Percentiles rank a stretch among this genome's conserved stretches.
These are phyloP conservation scores for Cephus cinctus DNA, from an alignment of 1,140 invertebrate genomes.

Conservation along the genomic window DNA sequence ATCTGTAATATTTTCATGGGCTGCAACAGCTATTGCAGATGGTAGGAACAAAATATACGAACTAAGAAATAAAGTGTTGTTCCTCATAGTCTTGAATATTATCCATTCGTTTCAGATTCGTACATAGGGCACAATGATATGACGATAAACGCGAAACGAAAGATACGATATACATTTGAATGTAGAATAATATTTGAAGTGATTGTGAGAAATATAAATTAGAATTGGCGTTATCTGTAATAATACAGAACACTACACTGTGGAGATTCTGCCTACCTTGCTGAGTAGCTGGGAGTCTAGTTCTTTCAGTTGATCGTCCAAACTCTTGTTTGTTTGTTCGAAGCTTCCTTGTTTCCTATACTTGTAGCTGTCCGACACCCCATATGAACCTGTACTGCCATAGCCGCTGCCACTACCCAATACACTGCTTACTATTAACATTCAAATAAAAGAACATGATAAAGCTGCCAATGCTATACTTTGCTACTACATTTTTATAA, in stretches of 20 bases:
- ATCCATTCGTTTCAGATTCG: too few species aligned
- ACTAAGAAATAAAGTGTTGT: conserved; percentile 18
- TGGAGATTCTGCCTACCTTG: conserved; percentile 63
- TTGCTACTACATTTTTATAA: conserved; percentile 6
- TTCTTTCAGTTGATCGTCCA: conserved; percentile 81
- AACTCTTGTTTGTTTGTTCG: conserved; percentile 72
- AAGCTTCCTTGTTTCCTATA: conserved; percentile 66
- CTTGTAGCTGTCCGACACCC: conserved; percentile 60
- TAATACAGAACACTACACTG: conserved; percentile 25
- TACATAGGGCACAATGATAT: too few species aligned
- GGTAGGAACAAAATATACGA: conserved; percentile 20
- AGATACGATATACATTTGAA: too few species aligned
- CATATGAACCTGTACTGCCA: conserved; percentile 62
- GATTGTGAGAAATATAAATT: too few species aligned
- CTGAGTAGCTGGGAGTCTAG: conserved; percentile 72
- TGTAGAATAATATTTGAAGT: too few species aligned
- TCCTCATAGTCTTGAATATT: too few species aligned
- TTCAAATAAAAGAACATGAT: conserved; percentile 18
- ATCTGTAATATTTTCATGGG: conserved; percentile 42
- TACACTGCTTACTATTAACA: conserved; percentile 58
- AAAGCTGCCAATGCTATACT: too few species aligned
- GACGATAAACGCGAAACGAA: too few species aligned
- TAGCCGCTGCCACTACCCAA: conserved; percentile 60
- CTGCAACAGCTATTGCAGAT: conserved; percentile 36
- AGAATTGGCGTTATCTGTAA: too few species aligned